phyloP scores from a whole-genome alignment of 2,797 vertebrate species.

The Knipowitschia caucasica region DNA sequence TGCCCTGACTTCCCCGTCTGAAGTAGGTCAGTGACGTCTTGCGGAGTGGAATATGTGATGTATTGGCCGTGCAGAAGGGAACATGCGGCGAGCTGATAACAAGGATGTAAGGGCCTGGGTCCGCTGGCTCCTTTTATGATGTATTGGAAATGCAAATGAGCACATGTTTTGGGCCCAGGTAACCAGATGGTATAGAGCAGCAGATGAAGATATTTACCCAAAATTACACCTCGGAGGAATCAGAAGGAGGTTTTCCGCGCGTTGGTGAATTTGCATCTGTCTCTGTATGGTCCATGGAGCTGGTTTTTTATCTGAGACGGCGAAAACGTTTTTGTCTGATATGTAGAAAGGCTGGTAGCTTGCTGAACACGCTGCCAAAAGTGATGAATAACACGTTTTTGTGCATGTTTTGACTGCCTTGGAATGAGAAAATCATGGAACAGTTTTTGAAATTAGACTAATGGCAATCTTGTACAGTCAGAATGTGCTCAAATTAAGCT shows the following conservation, averaged over 20 bases:
- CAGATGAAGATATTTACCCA: conserved; percentile 19
- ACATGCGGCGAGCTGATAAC: conserved; percentile 50
- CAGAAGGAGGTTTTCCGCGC: conserved; percentile 6
- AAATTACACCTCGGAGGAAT: conserved; percentile 15
- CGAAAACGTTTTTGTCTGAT: background rate
- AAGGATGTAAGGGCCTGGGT: conserved; percentile 31
- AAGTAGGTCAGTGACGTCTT: conserved; percentile 50
- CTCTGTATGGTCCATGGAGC: conserved; percentile 1
- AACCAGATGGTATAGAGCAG: conserved; percentile 38
- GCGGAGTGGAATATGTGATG: conserved; percentile 47
- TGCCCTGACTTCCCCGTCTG: conserved; percentile 41
- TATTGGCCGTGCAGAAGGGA: conserved; percentile 47
- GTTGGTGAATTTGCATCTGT: conserved; percentile 8
- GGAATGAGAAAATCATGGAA: no score
- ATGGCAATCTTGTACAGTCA: no score
- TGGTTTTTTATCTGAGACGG: background rate
- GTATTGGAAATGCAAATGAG: conserved; percentile 53
- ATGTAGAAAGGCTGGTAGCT: no score
- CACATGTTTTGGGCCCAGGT: conserved; percentile 45
- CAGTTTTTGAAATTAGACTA: no score
- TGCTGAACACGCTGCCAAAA: no score
- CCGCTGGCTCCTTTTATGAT: conserved; percentile 22
- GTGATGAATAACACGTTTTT: no score
- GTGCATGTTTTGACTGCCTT: no score
- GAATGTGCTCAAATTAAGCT: no score